Evolutionary conservation across 2,113 vertebrate genomes (phyloP), one percentile per base, ranked within the genome.

Genomic region (Chaetops frenatus): DNA sequence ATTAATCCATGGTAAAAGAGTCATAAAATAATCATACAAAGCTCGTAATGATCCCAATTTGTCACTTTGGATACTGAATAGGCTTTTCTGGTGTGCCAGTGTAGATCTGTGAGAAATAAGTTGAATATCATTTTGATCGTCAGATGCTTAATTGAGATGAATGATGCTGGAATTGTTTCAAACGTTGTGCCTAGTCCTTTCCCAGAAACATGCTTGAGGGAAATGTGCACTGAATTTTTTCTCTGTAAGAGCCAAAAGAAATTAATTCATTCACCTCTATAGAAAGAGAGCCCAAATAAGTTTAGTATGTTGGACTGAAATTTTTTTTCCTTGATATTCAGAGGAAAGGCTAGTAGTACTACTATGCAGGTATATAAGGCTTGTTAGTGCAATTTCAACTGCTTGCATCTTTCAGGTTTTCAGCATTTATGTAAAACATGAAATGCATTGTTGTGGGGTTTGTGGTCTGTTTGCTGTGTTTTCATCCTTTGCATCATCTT

Each of bases 91-190:
- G 35, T 21, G 9, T 93, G 64, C 31, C 28, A 54, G 10, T 35
- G 21, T 79, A 45, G n/a, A 61, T 80, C 24, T 85, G 78, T 80
- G 73, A 90, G 78, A 86, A 94, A 16, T 53, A 84, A 66, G 27
- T 33, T 81, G 73, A 87, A 69, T 18, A 31, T 71, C 1, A 11
- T 93, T 88, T 85, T 76, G 53, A 50, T 88, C n/a, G 27, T 92
- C 18, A 31, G 29, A 33, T 73, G 40, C 33, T 69, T 78, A 76
- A 85, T 42, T 61, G 81, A 85, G 71, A 69, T 61, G 61, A 90
- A 89, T 62, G 36, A 62, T 35, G 9, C 24, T 85, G 85, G 25
- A 90, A 62, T n/a, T 1, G 10, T 40, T 82, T 82, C 9, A 56
- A 31, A 54, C 2, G 10, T 48, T 72, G 42, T 90, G 29, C 25